A percentile compares a stretch with the other conserved stretches of the same genome.
Evolutionary conservation across 1,140 invertebrate species (phyloP).

Genomic region (Papilio polytes): DNA sequence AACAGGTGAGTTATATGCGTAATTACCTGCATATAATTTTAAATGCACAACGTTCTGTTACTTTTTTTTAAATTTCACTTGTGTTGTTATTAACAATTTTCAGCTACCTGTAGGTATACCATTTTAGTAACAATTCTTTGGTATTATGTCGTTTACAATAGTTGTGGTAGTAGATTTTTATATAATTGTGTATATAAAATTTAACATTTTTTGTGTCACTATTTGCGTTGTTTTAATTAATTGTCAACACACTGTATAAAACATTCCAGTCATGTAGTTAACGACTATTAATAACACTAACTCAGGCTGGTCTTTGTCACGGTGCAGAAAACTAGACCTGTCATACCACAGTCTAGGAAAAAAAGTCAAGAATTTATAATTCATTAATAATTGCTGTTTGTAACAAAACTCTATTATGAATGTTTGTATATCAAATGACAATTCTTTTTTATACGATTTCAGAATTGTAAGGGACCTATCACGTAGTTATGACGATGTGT

Average conservation of each 20-base stretch:
- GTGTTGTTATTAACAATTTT: no score
- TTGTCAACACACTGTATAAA: not conserved
- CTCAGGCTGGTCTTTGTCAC: not conserved
- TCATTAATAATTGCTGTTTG: not conserved
- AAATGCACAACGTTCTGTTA: no score
- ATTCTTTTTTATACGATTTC: not conserved
- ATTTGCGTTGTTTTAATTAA: not conserved
- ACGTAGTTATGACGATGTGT: not conserved
- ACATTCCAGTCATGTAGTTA: not conserved
- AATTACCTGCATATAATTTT: no score
- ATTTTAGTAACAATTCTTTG: no score
- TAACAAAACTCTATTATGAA: not conserved
- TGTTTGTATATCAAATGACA: not conserved
- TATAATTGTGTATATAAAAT: no score
- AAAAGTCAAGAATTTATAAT: constrained; percentile 7
- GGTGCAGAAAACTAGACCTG: no score
- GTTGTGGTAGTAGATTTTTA: no score
- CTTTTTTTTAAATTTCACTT: no score
- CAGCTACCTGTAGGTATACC: no score
- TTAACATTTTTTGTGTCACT: not conserved
- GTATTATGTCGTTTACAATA: no score
- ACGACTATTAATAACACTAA: not conserved
- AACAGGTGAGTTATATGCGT: no score
- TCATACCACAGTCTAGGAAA: not conserved
- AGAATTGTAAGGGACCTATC: not conserved